phyloP scores from a whole-genome alignment of 92 coral and sea anemone species.

The Phenganax stokvisi region DNA sequence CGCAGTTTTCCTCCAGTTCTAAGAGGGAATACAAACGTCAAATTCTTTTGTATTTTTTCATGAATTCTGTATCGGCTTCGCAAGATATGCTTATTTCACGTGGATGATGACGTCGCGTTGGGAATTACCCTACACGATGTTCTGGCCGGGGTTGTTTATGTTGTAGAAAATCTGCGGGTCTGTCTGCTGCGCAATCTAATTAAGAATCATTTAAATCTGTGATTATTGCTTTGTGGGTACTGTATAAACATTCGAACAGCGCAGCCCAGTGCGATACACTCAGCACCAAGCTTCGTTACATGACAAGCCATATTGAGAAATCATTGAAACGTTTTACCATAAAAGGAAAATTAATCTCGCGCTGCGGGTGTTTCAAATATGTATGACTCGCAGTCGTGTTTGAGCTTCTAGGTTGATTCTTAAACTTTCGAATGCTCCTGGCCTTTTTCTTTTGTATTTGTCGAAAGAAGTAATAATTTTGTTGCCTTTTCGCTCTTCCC shows the following conservation, averaged over 20 bases:
- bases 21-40: too few relatives aligned
- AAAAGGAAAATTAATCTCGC: neutral
- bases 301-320: neutral
- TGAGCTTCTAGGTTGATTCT: too few relatives aligned
- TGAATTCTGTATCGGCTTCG: too few relatives aligned
- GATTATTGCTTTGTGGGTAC: neutral
- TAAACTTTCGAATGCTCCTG: too few relatives aligned
- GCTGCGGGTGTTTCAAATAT: neutral
- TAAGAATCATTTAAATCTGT: conserved; percentile 6
- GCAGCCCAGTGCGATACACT: neutral
- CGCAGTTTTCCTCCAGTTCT: too few relatives aligned
- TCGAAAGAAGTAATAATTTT: too few relatives aligned
- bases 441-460: too few relatives aligned
- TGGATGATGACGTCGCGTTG: conserved; percentile 15
- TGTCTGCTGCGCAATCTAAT: neutral
- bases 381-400: too few relatives aligned
- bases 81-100: neutral
- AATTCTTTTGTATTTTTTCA: too few relatives aligned
- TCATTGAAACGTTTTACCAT: neutral
- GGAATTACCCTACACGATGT: conserved; percentile 8
- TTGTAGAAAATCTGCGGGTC: neutral
- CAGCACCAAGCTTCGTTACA: conserved; percentile 9
- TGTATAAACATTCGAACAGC: conserved; percentile 6
- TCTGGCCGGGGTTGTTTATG: neutral
- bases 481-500: too few relatives aligned